A percentile compares a stretch with the other conserved stretches of the same genome.
Conservation (phyloP, 2,888 invertebrate genomes). For the Acholoe squamosa region DNA sequence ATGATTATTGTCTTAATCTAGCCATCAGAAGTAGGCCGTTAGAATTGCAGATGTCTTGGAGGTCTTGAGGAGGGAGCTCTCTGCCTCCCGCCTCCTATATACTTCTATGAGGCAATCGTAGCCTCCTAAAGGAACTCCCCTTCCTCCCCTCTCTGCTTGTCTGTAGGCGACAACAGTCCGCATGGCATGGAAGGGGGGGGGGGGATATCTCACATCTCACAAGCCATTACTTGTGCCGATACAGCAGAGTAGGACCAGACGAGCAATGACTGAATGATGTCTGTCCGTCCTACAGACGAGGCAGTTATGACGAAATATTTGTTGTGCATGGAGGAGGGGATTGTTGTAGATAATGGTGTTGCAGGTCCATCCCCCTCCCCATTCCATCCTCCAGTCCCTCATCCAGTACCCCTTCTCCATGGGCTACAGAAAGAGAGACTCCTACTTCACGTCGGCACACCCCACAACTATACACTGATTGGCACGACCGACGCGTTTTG, state of each 20-base stretch:
- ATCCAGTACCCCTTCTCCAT: neutral
- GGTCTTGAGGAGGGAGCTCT: neutral
- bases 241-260: too few species aligned
- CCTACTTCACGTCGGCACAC: conserved; percentile 6
- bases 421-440: neutral
- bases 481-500: neutral
- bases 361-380: neutral
- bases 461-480: neutral
- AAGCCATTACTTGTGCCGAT: conserved; percentile 1
- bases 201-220: neutral
- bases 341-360: neutral
- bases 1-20: neutral
- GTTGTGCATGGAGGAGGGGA: neutral
- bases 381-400: neutral
- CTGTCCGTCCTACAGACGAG: neutral
- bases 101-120: neutral
- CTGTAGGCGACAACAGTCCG: conserved; percentile 15
- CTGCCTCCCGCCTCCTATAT: neutral
- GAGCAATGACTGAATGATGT: neutral
- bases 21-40: neutral
- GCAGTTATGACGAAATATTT: conserved; percentile 25
- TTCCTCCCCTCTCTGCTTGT: neutral
- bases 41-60: neutral
- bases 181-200: neutral
- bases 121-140: neutral